phyloP scores from a whole-genome alignment of 1,140 invertebrate species.

The Periplaneta americana region DNA sequence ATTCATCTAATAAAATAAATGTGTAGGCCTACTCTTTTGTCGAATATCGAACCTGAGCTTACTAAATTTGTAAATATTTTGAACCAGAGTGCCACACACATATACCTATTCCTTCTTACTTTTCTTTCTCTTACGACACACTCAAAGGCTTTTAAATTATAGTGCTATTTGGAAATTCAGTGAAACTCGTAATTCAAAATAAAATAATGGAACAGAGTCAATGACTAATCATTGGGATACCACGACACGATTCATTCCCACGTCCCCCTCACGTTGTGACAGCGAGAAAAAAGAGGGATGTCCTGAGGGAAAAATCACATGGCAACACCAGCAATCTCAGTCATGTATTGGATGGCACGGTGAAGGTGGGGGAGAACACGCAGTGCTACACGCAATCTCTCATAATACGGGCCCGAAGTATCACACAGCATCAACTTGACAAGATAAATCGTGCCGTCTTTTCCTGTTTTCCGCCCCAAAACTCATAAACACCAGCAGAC shows the following conservation, averaged over 20 bases:
- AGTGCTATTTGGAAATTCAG: no score
- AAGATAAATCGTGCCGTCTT: background rate
- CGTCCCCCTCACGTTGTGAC: background rate
- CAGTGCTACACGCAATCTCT: background rate
- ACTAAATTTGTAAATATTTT: no score
- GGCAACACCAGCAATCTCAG: background rate
- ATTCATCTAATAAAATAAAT: no score
- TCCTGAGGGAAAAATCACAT: background rate
- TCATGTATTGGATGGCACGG: background rate
- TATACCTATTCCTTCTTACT: no score
- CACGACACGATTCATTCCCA: background rate
- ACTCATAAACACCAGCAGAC: background rate
- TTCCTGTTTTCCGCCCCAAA: background rate
- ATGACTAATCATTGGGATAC: background rate
- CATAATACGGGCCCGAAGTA: background rate
- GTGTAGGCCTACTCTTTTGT: no score
- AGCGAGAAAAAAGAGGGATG: background rate
- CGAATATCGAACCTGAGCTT: no score
- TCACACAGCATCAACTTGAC: background rate
- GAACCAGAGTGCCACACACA: no score
- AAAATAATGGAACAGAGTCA: no score
- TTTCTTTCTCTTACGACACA: no score
- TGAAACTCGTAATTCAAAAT: no score
- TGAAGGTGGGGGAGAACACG: background rate
- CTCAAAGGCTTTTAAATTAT: no score